A percentile compares a stretch with the other conserved stretches of the same genome.
Conservation (phyloP, 2,888 invertebrate species). For the Xestia c-nigrum region DNA sequence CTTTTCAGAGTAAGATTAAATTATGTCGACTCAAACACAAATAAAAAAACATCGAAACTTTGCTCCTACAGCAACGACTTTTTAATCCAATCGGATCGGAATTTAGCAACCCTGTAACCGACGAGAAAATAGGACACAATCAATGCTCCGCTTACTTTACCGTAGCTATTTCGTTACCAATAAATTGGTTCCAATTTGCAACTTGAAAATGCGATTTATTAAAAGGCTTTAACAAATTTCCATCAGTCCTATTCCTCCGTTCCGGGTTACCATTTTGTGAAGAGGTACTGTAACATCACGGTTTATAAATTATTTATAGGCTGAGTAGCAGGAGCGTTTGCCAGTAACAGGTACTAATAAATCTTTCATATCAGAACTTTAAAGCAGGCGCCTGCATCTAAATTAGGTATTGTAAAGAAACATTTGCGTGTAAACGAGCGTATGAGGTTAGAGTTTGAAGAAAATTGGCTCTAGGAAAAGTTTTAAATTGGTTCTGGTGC, state of each 20-base stretch:
- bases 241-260: constrained; percentile 54
- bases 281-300: constrained; percentile 35
- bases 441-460: constrained; percentile 14
- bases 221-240: constrained; percentile 51
- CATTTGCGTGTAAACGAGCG: constrained; percentile 31
- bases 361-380: constrained; percentile 44
- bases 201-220: constrained; percentile 52
- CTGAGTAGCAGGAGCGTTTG: constrained; percentile 15
- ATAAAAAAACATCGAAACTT: background rate
- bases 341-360: constrained; percentile 39
- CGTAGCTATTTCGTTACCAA: constrained; percentile 55
- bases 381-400: constrained; percentile 27
- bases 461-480: constrained; percentile 11
- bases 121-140: constrained; percentile 46
- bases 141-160: constrained; percentile 46
- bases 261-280: constrained; percentile 55
- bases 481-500: constrained; percentile 18
- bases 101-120: constrained; percentile 9
- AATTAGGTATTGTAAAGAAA: constrained; percentile 37
- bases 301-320: constrained; percentile 50
- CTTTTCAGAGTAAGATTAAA: background rate
- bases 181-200: constrained; percentile 53
- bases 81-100: constrained; percentile 29
- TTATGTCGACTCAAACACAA: background rate
- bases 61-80: background rate